Evolutionary conservation across 2,113 vertebrate genomes (phyloP).

Genomic region (Casuarius casuarius): DNA sequence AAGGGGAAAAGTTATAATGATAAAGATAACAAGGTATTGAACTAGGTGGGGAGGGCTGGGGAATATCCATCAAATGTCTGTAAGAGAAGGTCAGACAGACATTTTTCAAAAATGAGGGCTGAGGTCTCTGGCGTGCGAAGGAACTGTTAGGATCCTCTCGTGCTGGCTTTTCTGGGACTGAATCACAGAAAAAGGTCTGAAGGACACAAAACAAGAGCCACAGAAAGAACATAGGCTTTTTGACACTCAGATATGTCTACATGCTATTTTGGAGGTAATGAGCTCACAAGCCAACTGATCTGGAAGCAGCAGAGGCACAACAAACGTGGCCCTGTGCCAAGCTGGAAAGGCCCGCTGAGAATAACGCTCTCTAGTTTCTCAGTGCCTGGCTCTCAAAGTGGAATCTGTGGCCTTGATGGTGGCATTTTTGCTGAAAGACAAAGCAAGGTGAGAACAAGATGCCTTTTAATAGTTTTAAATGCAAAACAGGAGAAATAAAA

Average conservation of each 20-base stretch:
- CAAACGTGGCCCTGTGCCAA: neutral
- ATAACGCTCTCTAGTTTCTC: neutral
- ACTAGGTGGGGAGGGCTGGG: neutral
- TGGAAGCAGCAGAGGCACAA: neutral
- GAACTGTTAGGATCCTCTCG: neutral
- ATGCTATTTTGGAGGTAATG: neutral
- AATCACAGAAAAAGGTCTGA: neutral
- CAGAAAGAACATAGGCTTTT: neutral
- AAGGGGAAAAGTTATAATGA: neutral
- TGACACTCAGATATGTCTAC: fast-evolving
- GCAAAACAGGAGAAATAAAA: neutral
- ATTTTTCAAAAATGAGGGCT: neutral
- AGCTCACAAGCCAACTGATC: neutral
- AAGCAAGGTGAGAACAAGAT: neutral
- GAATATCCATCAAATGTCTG: neutral
- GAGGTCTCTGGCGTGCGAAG: neutral
- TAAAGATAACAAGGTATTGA: neutral
- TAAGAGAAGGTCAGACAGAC: neutral
- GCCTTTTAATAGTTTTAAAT: neutral
- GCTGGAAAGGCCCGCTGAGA: neutral
- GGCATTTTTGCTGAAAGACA: neutral
- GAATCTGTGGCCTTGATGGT: neutral
- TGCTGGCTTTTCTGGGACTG: neutral
- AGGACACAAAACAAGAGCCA: neutral
- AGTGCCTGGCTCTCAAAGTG: neutral